A percentile compares a stretch with the other conserved stretches of the same genome.
Conservation (phyloP, 2,113 vertebrate genomes). For the Gymnobelideus leadbeateri region DNA sequence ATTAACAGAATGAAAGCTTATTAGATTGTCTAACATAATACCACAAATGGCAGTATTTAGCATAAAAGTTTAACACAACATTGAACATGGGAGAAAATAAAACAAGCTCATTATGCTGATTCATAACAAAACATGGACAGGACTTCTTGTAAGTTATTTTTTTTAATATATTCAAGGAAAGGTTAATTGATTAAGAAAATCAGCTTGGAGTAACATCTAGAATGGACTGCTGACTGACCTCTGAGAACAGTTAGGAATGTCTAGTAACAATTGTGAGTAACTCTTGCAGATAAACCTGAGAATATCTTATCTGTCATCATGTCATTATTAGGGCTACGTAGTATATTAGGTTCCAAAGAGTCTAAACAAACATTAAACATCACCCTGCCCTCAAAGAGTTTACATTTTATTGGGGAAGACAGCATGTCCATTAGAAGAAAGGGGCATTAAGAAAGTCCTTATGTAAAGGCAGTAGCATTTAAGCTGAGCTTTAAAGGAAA, state of each 20-base stretch:
- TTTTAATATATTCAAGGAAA: conserved; percentile 36
- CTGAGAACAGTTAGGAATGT: background rate
- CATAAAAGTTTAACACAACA: conserved; percentile 43
- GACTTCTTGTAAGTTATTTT: conserved; percentile 35
- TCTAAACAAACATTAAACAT: background rate
- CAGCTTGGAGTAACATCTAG: background rate
- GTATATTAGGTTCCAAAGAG: background rate
- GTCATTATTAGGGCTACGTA: background rate
- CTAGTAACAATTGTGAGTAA: background rate
- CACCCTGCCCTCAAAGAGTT: background rate
- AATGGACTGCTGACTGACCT: conserved; percentile 15
- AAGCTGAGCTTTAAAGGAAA: background rate
- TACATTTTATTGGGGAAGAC: background rate
- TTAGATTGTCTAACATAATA: conserved; percentile 45
- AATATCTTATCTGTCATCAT: background rate
- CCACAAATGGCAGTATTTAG: conserved; percentile 15
- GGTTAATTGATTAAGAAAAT: conserved; percentile 22
- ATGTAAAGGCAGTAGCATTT: background rate
- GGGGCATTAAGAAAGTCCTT: background rate
- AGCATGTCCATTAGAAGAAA: background rate
- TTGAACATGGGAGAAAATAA: background rate
- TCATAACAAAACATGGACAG: conserved; percentile 14
- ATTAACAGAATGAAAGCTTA: conserved; percentile 14
- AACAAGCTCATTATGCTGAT: conserved; percentile 47
- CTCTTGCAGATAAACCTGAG: background rate